Base-by-base conservation (phyloP, 2,888 invertebrate genomes). In the Polyommatus iphigenia region DNA sequence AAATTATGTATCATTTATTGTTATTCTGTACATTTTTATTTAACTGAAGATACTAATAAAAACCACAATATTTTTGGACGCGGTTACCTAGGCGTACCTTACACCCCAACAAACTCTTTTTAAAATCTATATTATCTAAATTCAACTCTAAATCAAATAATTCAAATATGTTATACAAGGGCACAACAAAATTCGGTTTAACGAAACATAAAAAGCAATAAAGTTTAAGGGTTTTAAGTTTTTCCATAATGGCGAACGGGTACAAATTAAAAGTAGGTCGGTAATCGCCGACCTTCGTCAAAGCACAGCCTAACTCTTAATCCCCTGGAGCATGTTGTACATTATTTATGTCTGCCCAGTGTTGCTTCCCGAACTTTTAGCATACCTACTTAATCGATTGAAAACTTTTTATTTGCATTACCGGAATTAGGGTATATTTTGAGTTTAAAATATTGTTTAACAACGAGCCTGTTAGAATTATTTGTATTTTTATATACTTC, bases 281-380 rank as follows among this genome's bases (percentile, higher is more conserved):
- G 78, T 80, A 81, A 80, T 81, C 80, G 80, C 78, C 46, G 76
- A 91, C 92, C 92, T 89, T 89, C 89, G 88, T 93, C 91, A 92
- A 86, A 85, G 86, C 84, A 86, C 90, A 91, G 87, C 90, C 89
- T 91, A 88, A 88, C 88, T 88, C 89, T 88, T 90, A 91, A 92
- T 92, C 93, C 91, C 87, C 88, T 90, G 80, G 89, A 92, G 91
- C 91, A 89, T 90, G 88, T 87, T 87, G 87, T 87, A 88, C 90
- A 89, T 92, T 92, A 93, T 93, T 93, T 93, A 93, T 91, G 87
- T 91, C 87, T 86, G 87, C 89, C 90, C 92, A 91, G 90, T 90
- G 89, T 84, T 85, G 85, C 83, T 84, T 84, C 83, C 84, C 82
- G 83, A 87, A 84, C 85, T 85, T 86, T 83, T 82, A 84, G 81